phyloP scores from a whole-genome alignment of 2,113 vertebrate genomes.

The Bagarius yarrelli region DNA sequence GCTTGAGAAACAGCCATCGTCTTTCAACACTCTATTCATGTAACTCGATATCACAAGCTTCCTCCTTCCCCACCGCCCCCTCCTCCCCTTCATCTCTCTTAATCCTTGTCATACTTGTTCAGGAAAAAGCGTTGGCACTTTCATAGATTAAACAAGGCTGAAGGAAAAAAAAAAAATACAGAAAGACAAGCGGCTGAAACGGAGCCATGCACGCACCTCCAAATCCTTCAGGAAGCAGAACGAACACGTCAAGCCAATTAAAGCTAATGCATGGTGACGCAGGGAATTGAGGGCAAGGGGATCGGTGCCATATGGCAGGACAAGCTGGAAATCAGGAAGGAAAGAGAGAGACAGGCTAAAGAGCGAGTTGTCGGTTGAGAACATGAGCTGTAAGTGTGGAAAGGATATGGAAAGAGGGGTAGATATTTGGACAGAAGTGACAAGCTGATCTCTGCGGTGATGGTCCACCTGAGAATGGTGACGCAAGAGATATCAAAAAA shows the following conservation, averaged over 20 bases:
- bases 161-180: conserved; percentile 4
- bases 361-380: not conserved
- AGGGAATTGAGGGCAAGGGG: conserved; percentile 68
- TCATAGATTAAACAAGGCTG: conserved; percentile 48
- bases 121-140: conserved; percentile 46
- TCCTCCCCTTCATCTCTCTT: conserved; percentile 21
- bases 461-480: not conserved
- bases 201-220: conserved; percentile 52
- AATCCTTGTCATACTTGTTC: conserved; percentile 49
- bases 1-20: conserved; percentile 32
- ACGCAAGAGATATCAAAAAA: conserved; percentile 9
- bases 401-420: not conserved
- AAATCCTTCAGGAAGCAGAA: conserved; percentile 65
- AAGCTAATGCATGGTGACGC: conserved; percentile 71
- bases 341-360: not conserved
- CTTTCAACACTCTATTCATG: conserved; percentile 39
- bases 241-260: conserved; percentile 73
- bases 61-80: not conserved
- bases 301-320: conserved; percentile 71
- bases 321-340: conserved; percentile 63
- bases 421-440: not conserved
- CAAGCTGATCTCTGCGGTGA: conserved; percentile 14
- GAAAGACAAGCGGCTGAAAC: conserved; percentile 25
- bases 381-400: not conserved
- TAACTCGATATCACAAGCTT: conserved; percentile 29